phyloP scores from a whole-genome alignment of 2,113 vertebrate species.

The Cyanocitta stelleri region DNA sequence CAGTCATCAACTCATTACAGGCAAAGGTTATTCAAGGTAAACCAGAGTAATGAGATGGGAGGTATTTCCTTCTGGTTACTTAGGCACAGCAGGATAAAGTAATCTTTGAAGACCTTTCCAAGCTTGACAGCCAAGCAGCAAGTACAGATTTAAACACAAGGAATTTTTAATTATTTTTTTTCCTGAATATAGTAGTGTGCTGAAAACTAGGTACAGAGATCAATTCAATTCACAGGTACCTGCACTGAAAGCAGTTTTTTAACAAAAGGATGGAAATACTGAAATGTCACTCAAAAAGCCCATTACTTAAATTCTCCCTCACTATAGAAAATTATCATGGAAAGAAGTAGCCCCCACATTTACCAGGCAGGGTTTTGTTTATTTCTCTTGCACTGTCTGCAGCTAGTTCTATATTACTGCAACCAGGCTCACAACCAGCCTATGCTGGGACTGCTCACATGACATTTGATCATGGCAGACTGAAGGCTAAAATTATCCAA shows the following conservation, averaged over 20 bases:
- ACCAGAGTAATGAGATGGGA: slow-evolving; percentile 16
- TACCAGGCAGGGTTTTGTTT: neutral
- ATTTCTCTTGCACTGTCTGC: neutral
- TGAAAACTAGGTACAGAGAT: neutral
- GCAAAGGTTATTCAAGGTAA: slow-evolving; percentile 38
- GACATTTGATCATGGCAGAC: neutral
- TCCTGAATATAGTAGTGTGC: neutral
- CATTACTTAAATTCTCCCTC: neutral
- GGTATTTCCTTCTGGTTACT: slow-evolving; percentile 30
- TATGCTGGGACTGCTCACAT: neutral
- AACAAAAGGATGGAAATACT: neutral
- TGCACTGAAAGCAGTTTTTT: neutral
- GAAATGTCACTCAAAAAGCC: neutral
- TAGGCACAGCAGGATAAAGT: slow-evolving; percentile 46
- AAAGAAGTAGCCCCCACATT: neutral
- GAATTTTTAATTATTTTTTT: neutral
- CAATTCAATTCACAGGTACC: neutral
- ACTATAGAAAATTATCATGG: neutral
- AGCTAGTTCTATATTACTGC: neutral
- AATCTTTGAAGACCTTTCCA: slow-evolving; percentile 30
- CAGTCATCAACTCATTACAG: neutral
- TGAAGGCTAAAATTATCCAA: neutral
- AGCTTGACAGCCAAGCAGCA: neutral
- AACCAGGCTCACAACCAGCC: neutral
- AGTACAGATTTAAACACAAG: neutral